A percentile compares a stretch with the other conserved stretches of the same genome.
These are phyloP conservation scores for Microplitis deprimator DNA, from an alignment of 2,888 invertebrate species.

Conservation along the genomic window DNA sequence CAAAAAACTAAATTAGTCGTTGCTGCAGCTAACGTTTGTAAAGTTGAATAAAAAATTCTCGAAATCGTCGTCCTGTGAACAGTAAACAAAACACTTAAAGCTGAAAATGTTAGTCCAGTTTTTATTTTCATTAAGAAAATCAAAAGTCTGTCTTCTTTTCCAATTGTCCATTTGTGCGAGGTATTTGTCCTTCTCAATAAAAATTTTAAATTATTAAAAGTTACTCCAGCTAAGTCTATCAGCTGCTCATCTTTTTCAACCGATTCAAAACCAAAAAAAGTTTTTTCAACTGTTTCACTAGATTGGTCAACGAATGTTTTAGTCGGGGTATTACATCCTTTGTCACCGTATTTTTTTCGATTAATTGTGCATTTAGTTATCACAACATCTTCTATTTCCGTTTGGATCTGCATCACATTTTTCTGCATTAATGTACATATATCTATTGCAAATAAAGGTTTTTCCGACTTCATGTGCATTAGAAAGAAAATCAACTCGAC, in stretches of 20 bases:
- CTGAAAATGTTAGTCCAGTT: constrained; percentile 50
- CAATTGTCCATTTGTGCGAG: constrained; percentile 38
- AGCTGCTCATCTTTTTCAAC: constrained; percentile 44
- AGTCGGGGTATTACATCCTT: not conserved
- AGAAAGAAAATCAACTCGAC: constrained; percentile 39
- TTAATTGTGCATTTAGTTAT: not conserved
- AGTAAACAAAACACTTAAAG: constrained; percentile 47
- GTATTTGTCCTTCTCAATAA: constrained; percentile 31
- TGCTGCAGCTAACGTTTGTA: constrained; percentile 29
- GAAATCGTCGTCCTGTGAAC: constrained; percentile 49
- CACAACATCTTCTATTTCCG: constrained; percentile 33
- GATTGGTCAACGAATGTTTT: not conserved
- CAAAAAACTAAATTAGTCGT: constrained; percentile 42
- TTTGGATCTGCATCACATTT: constrained; percentile 43
- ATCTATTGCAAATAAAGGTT: constrained; percentile 45
- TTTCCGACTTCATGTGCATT: constrained; percentile 14
- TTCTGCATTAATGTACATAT: constrained; percentile 7
- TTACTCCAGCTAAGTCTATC: constrained; percentile 44
- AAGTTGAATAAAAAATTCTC: constrained; percentile 42
- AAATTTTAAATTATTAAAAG: constrained; percentile 40
- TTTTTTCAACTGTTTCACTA: not conserved
- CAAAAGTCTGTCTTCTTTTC: constrained; percentile 47
- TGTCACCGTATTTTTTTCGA: not conserved
- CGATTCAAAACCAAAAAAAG: constrained; percentile 45
- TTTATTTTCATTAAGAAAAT: constrained; percentile 53